phyloP scores from a whole-genome alignment of 2,797 vertebrate species.

The Heliangelus exortis region DNA sequence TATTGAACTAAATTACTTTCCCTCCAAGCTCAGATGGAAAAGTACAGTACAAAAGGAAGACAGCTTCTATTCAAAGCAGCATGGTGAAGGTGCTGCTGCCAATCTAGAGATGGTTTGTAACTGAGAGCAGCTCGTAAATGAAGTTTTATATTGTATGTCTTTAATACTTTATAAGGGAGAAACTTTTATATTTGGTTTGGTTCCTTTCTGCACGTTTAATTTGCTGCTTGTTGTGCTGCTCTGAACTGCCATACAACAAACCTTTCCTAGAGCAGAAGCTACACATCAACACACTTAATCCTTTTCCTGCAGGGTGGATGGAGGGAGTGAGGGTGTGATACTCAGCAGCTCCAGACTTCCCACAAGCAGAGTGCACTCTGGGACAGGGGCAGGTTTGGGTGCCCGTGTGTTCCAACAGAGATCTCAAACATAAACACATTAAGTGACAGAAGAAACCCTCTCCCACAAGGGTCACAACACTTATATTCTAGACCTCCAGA shows the following conservation, averaged over 20 bases:
- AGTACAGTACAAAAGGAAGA: constrained; percentile 55
- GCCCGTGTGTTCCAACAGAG: background rate
- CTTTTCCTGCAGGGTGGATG: background rate
- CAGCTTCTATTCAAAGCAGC: constrained; percentile 43
- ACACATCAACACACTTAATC: background rate
- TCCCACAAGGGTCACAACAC: constrained; percentile 19
- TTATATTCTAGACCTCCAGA: background rate
- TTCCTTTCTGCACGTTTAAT: background rate
- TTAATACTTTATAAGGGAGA: constrained; percentile 5
- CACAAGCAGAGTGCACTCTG: background rate
- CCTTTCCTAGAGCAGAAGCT: background rate
- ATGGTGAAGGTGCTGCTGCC: constrained; percentile 31
- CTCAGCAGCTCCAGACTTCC: background rate
- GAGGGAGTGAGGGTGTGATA: background rate
- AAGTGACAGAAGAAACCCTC: constrained; percentile 20
- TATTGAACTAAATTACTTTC: constrained; percentile 65
- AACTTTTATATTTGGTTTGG: background rate
- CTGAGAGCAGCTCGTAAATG: constrained; percentile 40
- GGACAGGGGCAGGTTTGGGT: background rate
- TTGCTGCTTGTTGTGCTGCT: background rate
- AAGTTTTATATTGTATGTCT: constrained; percentile 36
- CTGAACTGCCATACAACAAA: background rate
- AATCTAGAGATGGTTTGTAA: constrained; percentile 27
- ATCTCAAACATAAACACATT: constrained; percentile 53
- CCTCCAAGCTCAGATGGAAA: constrained; percentile 40